Evolutionary conservation across 2,888 invertebrate species (phyloP), one percentile per base, ranked within the genome.

Genomic region (Mesorhabditis sp.): DNA sequence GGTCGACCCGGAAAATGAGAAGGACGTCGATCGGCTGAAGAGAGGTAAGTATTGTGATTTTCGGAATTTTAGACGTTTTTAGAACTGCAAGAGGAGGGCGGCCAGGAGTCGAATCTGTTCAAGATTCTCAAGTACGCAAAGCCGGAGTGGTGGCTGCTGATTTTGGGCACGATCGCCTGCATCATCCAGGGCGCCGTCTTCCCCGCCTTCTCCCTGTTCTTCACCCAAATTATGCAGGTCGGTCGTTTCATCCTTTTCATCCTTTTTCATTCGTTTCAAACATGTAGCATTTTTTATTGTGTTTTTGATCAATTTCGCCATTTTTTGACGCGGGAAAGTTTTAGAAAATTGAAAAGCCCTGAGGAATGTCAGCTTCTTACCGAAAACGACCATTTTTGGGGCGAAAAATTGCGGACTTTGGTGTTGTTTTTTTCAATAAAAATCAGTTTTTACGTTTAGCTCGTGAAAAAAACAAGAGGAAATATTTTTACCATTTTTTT

Each of bases 201-300:
- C 82, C 88, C 88, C 4, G 84, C 86, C 4, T 89, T 88, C 82
- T 87, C 88, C 28, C 81, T 88, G 42, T 87, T 88, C 76, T 86
- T 87, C 77, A 71, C 75, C 6, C 76, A 78, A 64, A 75, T 78
- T 43, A 76, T 78, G 62, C 62, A 76, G 13, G 76, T 76, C 6
- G 7, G 58, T 13, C 28, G 28, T 28, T 28, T 28, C 28, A 28
- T 28, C n/a, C n/a, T n/a, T n/a, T n/a, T n/a, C n/a, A n/a, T n/a
- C n/a, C n/a, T 28, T 28, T 28, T 28, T 28, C 28, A 28, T 28
- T 28, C 1, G 28, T 28, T 28, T 28, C 28, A 28, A 28, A 28
- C 28, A 28, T 28, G 28, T 28, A 28, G 28, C 28, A 28, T 28
- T 28, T 28, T 28, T 28, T 28, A 28, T 28, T 28, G 28, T 28